phyloP scores from a whole-genome alignment of 2,888 invertebrate genomes.

The Cheiracanthium punctorium region DNA sequence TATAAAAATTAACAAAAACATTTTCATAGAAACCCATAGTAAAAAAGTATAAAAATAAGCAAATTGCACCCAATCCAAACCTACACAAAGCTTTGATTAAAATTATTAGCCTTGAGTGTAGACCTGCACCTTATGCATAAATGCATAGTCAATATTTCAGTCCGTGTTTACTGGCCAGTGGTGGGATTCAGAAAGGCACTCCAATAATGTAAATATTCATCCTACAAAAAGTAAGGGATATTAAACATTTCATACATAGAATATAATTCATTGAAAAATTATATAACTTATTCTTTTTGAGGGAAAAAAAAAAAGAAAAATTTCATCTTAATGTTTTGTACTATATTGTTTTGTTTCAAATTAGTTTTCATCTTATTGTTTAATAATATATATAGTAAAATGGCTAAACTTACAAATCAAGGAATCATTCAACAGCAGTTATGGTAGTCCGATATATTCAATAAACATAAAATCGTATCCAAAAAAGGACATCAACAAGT shows the following conservation, averaged over 20 bases:
- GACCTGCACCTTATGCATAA: neutral
- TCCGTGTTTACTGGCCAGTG: slow-evolving; percentile 3
- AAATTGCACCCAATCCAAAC: neutral
- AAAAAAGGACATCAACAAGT: too few species aligned
- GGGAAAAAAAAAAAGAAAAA: neutral
- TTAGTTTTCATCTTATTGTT: too few species aligned
- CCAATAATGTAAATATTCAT: neutral
- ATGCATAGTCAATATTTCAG: neutral
- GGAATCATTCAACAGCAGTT: too few species aligned
- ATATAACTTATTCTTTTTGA: neutral
- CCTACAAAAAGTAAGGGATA: neutral
- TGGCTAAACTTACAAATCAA: too few species aligned
- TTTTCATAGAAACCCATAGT: neutral
- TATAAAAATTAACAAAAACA: too few species aligned
- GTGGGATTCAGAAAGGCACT: slow-evolving; percentile 7
- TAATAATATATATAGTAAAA: too few species aligned
- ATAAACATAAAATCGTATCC: too few species aligned
- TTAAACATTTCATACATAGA: too few species aligned
- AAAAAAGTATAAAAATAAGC: neutral
- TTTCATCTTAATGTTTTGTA: too few species aligned
- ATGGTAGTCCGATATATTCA: too few species aligned
- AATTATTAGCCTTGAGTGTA: neutral
- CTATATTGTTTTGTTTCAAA: too few species aligned
- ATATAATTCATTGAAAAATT: too few species aligned
- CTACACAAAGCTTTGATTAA: neutral